Evolutionary conservation across 2,113 vertebrate genomes (phyloP), one percentile per base, ranked within the genome.

Genomic region (Condylura cristata): DNA sequence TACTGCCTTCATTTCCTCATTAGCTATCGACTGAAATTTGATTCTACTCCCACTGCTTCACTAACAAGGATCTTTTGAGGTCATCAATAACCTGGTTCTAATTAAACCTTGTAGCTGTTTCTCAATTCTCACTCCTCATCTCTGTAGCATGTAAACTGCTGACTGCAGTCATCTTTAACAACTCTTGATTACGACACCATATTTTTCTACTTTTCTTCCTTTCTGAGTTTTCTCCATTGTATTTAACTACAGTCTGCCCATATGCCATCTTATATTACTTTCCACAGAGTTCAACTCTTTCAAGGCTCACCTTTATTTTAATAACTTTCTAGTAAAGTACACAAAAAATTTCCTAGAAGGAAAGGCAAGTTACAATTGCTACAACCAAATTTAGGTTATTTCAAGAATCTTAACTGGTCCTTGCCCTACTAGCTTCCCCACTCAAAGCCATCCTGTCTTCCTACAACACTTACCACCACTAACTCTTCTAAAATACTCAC

Each of bases 281-380:
- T 91, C 26, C 44, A 87, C n/a, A 76, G 66, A 95, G 58, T 81
- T 90, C 68, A 96, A 82, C 63, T 80, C 24, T 85, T 85, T 92
- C 72, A 90, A 82, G 30, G 68, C 68, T 74, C 24, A 90, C 41
- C 11, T 81, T 90, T 39, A 72, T 58, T 72, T 6, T 68, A 86
- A 39, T 86, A 90, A 76, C 32, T 91, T 88, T 90, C 76, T 78
- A 86, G 75, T 86, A 82, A 86, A 63, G 90, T 66, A 87, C 26
- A 76, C 41, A 80, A 20, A 26, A n/a, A 24, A 85, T 5, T 39
- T 80, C 17, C 66, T 61, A 89, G 48, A 93, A 58, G 24, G 75
- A 89, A 90, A 76, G 71, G 46, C 60, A 88, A 78, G 63, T 79
- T 39, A 93, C 30, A 84, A 34, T 34, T 60, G 11, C 63, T 90